Conservation (phyloP, 2,113 vertebrate genomes). For the Mastomys natalensis region DNA sequence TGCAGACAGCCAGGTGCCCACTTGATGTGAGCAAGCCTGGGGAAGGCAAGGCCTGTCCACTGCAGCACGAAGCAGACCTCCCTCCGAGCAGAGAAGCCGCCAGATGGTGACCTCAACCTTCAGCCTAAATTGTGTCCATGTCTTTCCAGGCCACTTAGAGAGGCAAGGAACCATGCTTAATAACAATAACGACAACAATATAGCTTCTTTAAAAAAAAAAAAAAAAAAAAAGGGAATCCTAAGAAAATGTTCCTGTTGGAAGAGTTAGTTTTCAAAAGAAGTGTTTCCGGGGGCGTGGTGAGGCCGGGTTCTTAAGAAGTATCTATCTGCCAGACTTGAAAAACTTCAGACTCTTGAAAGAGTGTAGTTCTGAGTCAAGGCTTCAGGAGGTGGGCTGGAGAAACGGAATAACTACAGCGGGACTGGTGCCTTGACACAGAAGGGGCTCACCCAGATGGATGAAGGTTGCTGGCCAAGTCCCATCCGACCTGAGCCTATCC, state of each 20-base stretch:
- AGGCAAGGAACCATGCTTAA: not conserved
- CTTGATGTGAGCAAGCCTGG: not conserved
- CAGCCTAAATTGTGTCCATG: not conserved
- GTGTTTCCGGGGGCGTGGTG: not conserved
- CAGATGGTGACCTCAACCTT: not conserved
- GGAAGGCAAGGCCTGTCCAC: not conserved
- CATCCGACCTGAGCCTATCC: not conserved
- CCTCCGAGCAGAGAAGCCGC: not conserved
- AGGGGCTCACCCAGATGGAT: not conserved
- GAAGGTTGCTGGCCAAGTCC: not conserved
- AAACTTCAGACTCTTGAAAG: not conserved
- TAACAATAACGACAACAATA: not conserved
- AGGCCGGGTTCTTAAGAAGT: not conserved
- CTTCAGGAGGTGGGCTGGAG: not conserved
- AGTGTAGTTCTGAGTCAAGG: not conserved
- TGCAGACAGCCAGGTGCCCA: not conserved
- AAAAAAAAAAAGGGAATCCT: not conserved
- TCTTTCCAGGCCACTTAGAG: not conserved
- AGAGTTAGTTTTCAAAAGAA: slow-evolving; percentile 13
- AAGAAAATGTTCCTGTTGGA: not conserved
- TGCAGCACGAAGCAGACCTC: not conserved
- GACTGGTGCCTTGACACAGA: not conserved
- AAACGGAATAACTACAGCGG: not conserved
- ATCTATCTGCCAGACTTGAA: not conserved
- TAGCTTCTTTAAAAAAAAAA: no score